phyloP scores from a whole-genome alignment of 2,888 invertebrate species.

The Acanthacorydalis orientalis region DNA sequence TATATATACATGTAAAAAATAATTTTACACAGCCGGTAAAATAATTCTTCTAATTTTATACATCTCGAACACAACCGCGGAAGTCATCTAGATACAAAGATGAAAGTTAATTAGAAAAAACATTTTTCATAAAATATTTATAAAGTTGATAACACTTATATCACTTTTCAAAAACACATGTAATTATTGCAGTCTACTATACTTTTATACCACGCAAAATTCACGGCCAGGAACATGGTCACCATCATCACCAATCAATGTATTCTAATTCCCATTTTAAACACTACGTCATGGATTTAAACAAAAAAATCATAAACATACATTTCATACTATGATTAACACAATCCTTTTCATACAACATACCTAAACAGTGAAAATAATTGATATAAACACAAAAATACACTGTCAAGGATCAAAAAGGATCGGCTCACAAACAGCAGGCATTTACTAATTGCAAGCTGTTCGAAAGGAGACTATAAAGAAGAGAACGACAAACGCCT shows the following conservation, averaged over 20 bases:
- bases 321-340: neutral
- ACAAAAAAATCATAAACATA: neutral
- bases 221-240: constrained; percentile 10
- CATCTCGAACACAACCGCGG: neutral
- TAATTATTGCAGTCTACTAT: neutral
- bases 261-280: neutral
- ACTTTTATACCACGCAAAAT: constrained; percentile 2
- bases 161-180: too few relatives aligned
- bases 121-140: too few relatives aligned
- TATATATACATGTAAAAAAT: neutral
- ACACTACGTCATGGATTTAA: neutral
- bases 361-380: constrained; percentile 1
- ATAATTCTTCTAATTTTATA: neutral
- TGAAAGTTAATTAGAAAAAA: too few relatives aligned
- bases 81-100: too few relatives aligned
- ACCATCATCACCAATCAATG: constrained; percentile 3
- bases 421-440: constrained; percentile 1
- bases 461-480: too few relatives aligned
- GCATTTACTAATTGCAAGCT: too few relatives aligned
- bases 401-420: neutral
- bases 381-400: neutral
- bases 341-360: neutral
- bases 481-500: too few relatives aligned
- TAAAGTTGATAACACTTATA: too few relatives aligned
- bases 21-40: constrained; percentile 5